Evolutionary conservation across 2,797 vertebrate species (phyloP).

Genomic region (Champsocephalus gunnari): DNA sequence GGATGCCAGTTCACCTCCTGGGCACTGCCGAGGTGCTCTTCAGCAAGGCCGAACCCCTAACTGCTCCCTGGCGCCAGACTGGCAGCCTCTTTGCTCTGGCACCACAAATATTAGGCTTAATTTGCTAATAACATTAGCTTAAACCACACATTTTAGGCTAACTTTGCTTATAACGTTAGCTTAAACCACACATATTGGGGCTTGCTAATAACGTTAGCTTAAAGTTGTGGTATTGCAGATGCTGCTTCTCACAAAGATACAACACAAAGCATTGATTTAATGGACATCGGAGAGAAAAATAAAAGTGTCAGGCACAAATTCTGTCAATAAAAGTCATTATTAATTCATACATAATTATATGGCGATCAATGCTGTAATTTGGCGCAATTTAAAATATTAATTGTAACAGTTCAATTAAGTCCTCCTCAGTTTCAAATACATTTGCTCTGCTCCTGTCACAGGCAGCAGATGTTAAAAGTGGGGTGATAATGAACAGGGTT

Average conservation of each 20-base stretch:
- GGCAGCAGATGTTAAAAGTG: slow-evolving; percentile 30
- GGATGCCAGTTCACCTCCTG: too few relatives aligned
- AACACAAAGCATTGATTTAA: slow-evolving; percentile 19
- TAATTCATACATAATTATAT: slow-evolving; percentile 52
- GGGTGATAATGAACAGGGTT: slow-evolving; percentile 50
- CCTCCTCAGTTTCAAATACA: slow-evolving; percentile 15
- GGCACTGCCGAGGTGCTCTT: too few relatives aligned
- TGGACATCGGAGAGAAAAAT: slow-evolving; percentile 20
- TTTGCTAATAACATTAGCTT: too few relatives aligned
- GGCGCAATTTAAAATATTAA: slow-evolving; percentile 39
- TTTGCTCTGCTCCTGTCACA: slow-evolving; percentile 37
- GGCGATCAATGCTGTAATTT: slow-evolving; percentile 46
- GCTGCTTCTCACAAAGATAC: slow-evolving; percentile 11
- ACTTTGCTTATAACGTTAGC: too few relatives aligned
- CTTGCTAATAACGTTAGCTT: slow-evolving; percentile 10
- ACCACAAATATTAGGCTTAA: too few relatives aligned
- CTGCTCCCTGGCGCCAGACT: too few relatives aligned
- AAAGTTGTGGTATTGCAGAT: slow-evolving; percentile 11
- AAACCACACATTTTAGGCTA: too few relatives aligned
- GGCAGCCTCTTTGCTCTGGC: too few relatives aligned
- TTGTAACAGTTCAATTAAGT: slow-evolving; percentile 31
- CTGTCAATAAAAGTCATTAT: slow-evolving; percentile 58
- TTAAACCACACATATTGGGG: too few relatives aligned
- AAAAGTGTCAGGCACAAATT: slow-evolving; percentile 9
- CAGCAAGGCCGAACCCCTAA: too few relatives aligned